Conservation (phyloP, 2,888 invertebrate species). For the Pilophorus perplexus region DNA sequence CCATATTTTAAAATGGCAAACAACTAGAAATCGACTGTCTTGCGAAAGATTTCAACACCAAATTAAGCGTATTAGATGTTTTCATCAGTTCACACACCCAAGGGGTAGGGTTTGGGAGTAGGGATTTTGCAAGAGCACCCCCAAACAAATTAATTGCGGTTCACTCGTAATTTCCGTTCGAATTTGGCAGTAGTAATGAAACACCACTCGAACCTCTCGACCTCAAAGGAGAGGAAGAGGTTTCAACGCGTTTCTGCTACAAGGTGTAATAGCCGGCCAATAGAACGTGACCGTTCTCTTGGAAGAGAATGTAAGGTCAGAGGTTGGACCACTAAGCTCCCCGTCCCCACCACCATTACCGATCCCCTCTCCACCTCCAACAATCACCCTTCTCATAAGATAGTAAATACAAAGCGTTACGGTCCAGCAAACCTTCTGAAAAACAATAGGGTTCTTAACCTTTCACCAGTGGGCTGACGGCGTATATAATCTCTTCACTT, state of each 20-base stretch:
- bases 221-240: slow-evolving; percentile 3
- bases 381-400: background rate
- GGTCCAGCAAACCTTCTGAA: slow-evolving; percentile 23
- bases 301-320: slow-evolving; percentile 30
- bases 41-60: too few species aligned
- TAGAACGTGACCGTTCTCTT: slow-evolving; percentile 26
- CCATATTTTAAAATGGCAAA: too few species aligned
- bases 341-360: background rate
- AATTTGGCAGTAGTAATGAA: slow-evolving; percentile 9
- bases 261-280: slow-evolving; percentile 21
- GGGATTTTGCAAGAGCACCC: slow-evolving; percentile 8
- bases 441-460: slow-evolving; percentile 33
- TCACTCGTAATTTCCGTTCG: background rate
- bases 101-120: background rate
- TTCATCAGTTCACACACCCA: too few species aligned
- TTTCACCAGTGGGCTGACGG: slow-evolving; percentile 24
- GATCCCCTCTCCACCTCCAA: background rate
- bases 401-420: slow-evolving; percentile 25
- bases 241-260: slow-evolving; percentile 17
- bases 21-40: too few species aligned
- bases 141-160: too few species aligned
- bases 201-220: too few species aligned
- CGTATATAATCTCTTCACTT: slow-evolving; percentile 22
- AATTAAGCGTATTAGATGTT: too few species aligned
- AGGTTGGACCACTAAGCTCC: slow-evolving; percentile 5